Base-by-base conservation (phyloP, 2,888 invertebrate genomes). In the Chaitophorus viminalis region DNA sequence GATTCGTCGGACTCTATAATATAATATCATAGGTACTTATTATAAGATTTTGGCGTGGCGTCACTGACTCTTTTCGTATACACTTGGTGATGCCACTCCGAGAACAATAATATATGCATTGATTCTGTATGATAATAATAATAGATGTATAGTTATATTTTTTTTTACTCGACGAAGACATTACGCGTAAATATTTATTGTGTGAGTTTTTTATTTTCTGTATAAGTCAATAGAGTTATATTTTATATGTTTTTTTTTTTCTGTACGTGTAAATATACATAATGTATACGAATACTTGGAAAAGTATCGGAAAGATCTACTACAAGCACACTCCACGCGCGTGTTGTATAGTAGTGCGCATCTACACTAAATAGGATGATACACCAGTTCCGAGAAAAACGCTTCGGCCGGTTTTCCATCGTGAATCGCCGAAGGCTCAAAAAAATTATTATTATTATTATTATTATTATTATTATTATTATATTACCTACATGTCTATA, bases 41-140 rank as follows among this genome's bases (percentile, higher is more conserved):
- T 31, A 29, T 52, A 5, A 3, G 70, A 21, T 72, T 39, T 60
- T 31, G 78, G 54, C 25, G 86, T 86, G 86, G 72, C 52, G 33
- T 86, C 78, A 79, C 25, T 54, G 86, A 86, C 72, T 33, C 6
- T 31, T 29, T 8, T 9, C 9, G n/a, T 25, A 36, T 21, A 72
- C 86, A 72, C 86, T 86, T 60, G 86, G 79, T 86, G 79, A 78
- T 54, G 74, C 60, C 78, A 86, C 86, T 29, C 70, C 78, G 78
- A 75, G 39, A 39, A 65, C 31, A 60, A 25, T 46, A 36, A 46
- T 46, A 46, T 36, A 46, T 46, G 3, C 14, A 39, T 46, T 14
- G 46, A 46, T 46, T 46, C 46, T 46, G 46, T 14, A 46, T 14
- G 46, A 46, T 46, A 46, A 46, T 14, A 46, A 46, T 11, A 46